phyloP scores from a whole-genome alignment of 2,113 vertebrate genomes.

The Ceuthmochares aereus region DNA sequence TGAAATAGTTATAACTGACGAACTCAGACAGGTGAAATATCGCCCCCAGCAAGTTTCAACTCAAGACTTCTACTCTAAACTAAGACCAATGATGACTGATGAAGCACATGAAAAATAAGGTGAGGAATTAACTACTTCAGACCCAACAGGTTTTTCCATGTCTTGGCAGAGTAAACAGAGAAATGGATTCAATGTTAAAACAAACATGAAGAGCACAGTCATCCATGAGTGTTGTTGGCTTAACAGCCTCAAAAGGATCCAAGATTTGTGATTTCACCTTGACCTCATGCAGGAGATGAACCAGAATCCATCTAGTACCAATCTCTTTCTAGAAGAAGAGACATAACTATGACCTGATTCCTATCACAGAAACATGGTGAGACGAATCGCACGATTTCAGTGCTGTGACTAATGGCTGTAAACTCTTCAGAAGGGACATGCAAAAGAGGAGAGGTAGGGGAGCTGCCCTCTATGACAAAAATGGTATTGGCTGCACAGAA shows the following conservation, averaged over 20 bases:
- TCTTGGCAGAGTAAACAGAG: neutral
- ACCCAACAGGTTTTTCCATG: neutral
- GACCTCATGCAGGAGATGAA: neutral
- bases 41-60: neutral
- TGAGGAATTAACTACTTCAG: neutral
- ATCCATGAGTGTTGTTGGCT: neutral
- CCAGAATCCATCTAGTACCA: neutral
- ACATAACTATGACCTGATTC: neutral
- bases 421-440: neutral
- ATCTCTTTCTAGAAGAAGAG: neutral
- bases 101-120: neutral
- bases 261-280: neutral
- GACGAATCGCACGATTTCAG: accelerated
- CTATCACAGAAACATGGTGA: neutral
- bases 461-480: neutral
- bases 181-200: neutral
- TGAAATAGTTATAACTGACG: neutral
- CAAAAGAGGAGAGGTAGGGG: neutral
- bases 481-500: too few relatives aligned
- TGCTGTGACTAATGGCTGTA: neutral
- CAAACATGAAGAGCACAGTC: neutral
- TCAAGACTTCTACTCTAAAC: neutral
- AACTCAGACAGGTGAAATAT: neutral
- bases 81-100: neutral
- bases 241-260: neutral